Base-by-base conservation (phyloP, 37 sponge, comb jelly and placozoan species). In the Aphrocallistes beatrix region DNA sequence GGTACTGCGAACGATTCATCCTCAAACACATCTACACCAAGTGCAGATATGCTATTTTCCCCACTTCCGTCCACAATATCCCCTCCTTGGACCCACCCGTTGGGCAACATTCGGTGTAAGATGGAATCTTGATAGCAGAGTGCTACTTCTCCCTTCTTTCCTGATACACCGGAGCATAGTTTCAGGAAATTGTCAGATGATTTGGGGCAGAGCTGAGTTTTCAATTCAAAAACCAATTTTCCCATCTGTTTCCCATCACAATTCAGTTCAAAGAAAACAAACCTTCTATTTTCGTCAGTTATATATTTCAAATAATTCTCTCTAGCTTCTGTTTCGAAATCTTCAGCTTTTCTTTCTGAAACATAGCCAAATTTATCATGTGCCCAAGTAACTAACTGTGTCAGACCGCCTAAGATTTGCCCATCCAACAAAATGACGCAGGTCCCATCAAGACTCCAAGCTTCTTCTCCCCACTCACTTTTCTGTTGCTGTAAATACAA, bases 31-130 rank as follows among this genome's bases (percentile, higher is more conserved):
- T 3, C 8, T 1, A 19, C 75, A 13, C n/a, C 21, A 60, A 60
- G 3, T 25, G 34, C 75, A 3, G 38, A 85, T 17, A 81, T 85
- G 25, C 82, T 51, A 82, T 88, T 88, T 8, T 49, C 83, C 6
- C 88, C 88, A 81, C 88, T 85, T 0, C 88, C 84, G 37, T 88
- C 84, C 10, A 88, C 85, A 9, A 88, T 47, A 85, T 88, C 93
- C 90, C 94, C 94, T 39, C 91, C 96, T 81, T 95, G 96, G 0
- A 95, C 83, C 96, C 96, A 95, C 0, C 96, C 96, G 81, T 81
- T 85, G 1, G 86, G 85, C 13, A 95, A 90, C 1, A 95, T 50
- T 17, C 96, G 81, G 84, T 93, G 94, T 37, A 93, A 36, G 36
- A 91, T 39, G 37, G 86, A 81, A 36, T 87, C 86, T 38, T 50